Percentiles rank a stretch among this genome's conserved stretches.
These are phyloP conservation scores for Neoarius graeffei DNA, from an alignment of 2,113 vertebrate species.

Conservation along the genomic window DNA sequence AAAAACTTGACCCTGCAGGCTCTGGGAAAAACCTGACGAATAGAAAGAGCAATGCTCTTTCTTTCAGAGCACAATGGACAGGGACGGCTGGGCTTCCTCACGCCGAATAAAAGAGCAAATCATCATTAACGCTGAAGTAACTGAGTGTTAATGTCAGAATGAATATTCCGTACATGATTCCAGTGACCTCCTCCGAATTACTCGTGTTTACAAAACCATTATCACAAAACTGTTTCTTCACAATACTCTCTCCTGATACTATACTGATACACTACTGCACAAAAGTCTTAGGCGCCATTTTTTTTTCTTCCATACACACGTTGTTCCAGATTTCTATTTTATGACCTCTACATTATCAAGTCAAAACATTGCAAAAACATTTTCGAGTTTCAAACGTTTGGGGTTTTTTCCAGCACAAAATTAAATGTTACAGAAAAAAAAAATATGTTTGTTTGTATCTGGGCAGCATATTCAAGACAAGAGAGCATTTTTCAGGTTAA, in stretches of 20 bases:
- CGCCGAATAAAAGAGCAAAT: not conserved
- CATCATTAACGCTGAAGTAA: not conserved
- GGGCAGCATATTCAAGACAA: too few relatives aligned
- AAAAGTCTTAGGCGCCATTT: too few relatives aligned
- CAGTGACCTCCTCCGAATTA: not conserved
- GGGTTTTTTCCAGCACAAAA: too few relatives aligned
- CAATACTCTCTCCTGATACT: not conserved
- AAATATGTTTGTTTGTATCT: too few relatives aligned
- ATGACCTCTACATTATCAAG: too few relatives aligned
- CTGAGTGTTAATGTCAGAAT: not conserved
- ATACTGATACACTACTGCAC: not conserved
- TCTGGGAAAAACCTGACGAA: slow-evolving; percentile 99
- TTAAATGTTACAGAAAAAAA: too few relatives aligned
- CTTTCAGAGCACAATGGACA: slow-evolving; percentile 85
- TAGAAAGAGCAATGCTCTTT: slow-evolving; percentile 88
- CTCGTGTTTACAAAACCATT: not conserved
- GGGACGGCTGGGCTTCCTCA: slow-evolving; percentile 48
- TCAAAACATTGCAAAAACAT: too few relatives aligned
- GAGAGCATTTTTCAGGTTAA: too few relatives aligned
- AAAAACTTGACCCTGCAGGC: slow-evolving; percentile 97
- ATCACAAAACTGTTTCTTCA: not conserved
- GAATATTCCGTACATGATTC: slow-evolving; percentile 10
- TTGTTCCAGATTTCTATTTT: too few relatives aligned
- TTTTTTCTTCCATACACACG: too few relatives aligned
- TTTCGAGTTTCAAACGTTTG: too few relatives aligned